phyloP scores from a whole-genome alignment of 2,888 invertebrate species.

The Phyto melanocephala region DNA sequence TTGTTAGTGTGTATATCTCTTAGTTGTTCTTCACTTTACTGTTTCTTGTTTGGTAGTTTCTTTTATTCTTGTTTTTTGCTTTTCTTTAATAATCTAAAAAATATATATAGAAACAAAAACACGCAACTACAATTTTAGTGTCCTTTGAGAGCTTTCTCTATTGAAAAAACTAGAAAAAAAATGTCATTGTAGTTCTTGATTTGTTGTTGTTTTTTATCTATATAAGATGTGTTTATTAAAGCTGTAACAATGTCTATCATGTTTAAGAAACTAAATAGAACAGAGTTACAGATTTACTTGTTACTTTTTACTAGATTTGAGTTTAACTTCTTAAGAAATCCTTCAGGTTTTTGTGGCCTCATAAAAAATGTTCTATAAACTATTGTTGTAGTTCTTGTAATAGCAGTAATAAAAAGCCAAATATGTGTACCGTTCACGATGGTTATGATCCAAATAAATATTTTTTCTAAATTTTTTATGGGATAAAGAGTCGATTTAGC shows the following conservation, averaged over 20 bases:
- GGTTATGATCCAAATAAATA: too few species aligned
- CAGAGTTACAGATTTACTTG: constrained; percentile 24
- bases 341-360: constrained; percentile 5
- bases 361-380: too few species aligned
- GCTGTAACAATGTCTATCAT: background rate
- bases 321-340: background rate
- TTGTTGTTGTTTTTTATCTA: constrained; percentile 9
- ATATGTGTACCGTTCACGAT: too few species aligned
- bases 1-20: background rate
- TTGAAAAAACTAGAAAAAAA: constrained; percentile 3
- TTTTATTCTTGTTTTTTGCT: background rate
- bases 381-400: too few species aligned
- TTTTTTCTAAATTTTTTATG: too few species aligned
- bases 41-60: background rate
- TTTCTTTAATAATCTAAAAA: background rate
- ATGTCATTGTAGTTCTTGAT: constrained; percentile 16
- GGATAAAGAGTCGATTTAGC: too few species aligned
- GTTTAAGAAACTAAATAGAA: background rate
- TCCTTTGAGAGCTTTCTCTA: constrained; percentile 30
- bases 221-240: constrained; percentile 10
- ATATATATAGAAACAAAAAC: background rate
- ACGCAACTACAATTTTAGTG: constrained; percentile 20
- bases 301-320: background rate
- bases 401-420: too few species aligned
- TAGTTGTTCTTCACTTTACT: background rate